phyloP scores from a whole-genome alignment of 2,113 vertebrate species.

The Ibidorhyncha struthersii region DNA sequence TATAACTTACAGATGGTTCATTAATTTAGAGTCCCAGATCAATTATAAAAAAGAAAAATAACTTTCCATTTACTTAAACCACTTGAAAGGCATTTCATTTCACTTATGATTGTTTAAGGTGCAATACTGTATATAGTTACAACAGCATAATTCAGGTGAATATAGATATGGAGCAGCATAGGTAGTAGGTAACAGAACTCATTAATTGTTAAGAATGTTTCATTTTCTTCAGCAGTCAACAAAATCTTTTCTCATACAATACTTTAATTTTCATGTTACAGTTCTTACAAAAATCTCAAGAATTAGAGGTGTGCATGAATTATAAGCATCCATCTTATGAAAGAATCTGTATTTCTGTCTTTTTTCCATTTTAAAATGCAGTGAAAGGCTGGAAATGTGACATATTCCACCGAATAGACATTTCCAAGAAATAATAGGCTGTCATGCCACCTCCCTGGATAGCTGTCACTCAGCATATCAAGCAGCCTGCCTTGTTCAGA shows the following conservation, averaged over 20 bases:
- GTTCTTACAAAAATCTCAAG: background rate
- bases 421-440: constrained; percentile 44
- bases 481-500: constrained; percentile 8
- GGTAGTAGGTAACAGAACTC: background rate
- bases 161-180: background rate
- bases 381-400: constrained; percentile 15
- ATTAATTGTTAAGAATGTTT: background rate
- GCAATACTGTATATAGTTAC: background rate
- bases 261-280: background rate
- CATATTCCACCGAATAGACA: background rate
- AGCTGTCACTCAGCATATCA: constrained; percentile 13
- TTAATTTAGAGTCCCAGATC: background rate
- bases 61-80: background rate
- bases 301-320: background rate
- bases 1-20: background rate
- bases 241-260: background rate
- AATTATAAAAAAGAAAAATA: background rate
- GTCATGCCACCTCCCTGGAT: constrained; percentile 17
- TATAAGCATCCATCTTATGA: background rate
- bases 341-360: background rate
- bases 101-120: background rate
- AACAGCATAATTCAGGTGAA: background rate
- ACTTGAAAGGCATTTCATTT: background rate
- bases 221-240: background rate
- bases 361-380: background rate